Percentiles rank a stretch among this genome's conserved stretches.
Conservation (phyloP, 2,888 invertebrate genomes). For the Apeira syringaria region DNA sequence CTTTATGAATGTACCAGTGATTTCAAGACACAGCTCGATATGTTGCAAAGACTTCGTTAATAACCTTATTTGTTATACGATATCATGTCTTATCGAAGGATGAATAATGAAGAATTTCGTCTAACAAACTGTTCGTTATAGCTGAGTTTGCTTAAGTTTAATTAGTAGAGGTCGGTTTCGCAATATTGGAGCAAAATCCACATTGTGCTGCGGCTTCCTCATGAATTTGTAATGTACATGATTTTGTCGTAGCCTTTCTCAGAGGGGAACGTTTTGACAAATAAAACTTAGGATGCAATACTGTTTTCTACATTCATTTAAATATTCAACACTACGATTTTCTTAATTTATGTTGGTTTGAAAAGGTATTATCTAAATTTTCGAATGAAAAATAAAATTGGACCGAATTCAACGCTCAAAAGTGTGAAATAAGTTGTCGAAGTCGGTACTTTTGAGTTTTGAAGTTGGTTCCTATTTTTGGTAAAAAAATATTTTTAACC, state of each 20-base stretch:
- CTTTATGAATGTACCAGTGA: conserved; percentile 36
- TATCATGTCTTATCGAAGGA: conserved; percentile 3
- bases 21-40: conserved; percentile 31
- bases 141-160: conserved; percentile 1
- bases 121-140: background rate
- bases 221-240: background rate
- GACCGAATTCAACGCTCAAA: too few species aligned
- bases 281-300: too few species aligned
- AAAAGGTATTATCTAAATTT: too few species aligned
- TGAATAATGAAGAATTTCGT: background rate
- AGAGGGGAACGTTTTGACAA: background rate
- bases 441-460: too few species aligned
- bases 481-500: too few species aligned
- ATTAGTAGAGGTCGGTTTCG: conserved; percentile 4
- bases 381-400: too few species aligned
- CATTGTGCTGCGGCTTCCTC: background rate
- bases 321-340: too few species aligned
- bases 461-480: too few species aligned
- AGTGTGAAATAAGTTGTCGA: too few species aligned
- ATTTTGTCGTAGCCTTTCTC: background rate
- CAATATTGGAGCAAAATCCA: conserved; percentile 17
- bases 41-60: conserved; percentile 3
- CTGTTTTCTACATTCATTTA: too few species aligned
- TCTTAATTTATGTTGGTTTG: too few species aligned
- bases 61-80: conserved; percentile 8